Evolutionary conservation across 2,797 vertebrate species (phyloP).

Genomic region (Limnodromus scolopaceus): DNA sequence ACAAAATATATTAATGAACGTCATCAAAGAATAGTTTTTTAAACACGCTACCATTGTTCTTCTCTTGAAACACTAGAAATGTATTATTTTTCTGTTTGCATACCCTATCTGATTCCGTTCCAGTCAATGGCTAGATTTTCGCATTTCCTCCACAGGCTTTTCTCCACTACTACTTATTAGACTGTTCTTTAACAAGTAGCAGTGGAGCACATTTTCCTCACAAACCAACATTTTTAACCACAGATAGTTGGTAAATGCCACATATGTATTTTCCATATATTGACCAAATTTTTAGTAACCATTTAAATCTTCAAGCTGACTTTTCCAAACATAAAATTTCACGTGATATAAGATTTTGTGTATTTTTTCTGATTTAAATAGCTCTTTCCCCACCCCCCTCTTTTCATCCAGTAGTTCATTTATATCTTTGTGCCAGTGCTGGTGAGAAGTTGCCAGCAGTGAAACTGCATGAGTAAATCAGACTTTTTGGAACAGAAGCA

Average conservation of each 20-base stretch:
- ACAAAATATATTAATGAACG: background rate
- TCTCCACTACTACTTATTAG: background rate
- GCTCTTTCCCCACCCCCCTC: rapidly evolving
- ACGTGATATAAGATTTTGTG: background rate
- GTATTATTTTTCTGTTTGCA: background rate
- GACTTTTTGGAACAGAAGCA: background rate
- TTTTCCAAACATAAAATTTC: background rate
- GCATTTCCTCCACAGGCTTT: background rate
- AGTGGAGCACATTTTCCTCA: background rate
- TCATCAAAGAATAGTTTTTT: background rate
- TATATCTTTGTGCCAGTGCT: background rate
- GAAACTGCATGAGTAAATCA: background rate
- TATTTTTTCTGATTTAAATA: background rate
- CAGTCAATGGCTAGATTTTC: background rate
- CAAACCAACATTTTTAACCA: background rate
- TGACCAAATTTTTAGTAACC: background rate
- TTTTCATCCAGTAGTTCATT: background rate
- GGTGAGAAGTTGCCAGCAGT: background rate
- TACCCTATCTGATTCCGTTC: background rate
- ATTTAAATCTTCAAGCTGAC: background rate
- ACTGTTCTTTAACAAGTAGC: background rate
- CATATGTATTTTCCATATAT: background rate
- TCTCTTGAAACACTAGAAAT: background rate
- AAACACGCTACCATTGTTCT: background rate
- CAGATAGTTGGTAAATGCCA: background rate